Conservation (phyloP, 2,888 invertebrate species). For the Chrysomela aeneicollis region DNA sequence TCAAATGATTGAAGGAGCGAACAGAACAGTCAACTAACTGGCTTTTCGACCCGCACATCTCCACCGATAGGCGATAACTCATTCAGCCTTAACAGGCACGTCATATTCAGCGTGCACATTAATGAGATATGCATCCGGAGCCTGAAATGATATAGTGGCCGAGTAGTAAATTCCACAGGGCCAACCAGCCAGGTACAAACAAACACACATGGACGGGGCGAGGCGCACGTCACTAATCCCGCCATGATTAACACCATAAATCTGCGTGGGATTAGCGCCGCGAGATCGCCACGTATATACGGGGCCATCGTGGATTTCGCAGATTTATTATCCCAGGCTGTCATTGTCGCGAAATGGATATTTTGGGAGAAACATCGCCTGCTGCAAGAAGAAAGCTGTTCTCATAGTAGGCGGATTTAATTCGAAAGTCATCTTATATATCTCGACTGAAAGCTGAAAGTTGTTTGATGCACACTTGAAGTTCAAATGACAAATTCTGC, state of each 20-base stretch:
- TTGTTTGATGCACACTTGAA: no score
- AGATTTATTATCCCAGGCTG: not conserved
- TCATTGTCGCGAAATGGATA: not conserved
- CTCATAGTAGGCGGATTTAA: no score
- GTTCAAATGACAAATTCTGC: no score
- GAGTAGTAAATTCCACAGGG: slow-evolving; percentile 55
- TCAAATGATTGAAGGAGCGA: no score
- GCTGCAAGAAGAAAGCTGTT: no score
- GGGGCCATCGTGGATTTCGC: not conserved
- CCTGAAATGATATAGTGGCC: slow-evolving; percentile 62
- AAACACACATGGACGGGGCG: slow-evolving; percentile 23
- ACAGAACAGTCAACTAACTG: not conserved
- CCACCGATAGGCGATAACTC: slow-evolving; percentile 37
- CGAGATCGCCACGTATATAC: slow-evolving; percentile 42
- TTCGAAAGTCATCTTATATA: no score
- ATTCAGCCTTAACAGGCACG: slow-evolving; percentile 39
- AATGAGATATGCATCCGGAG: slow-evolving; percentile 52
- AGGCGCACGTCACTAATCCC: slow-evolving; percentile 62
- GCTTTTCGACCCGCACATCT: slow-evolving; percentile 9
- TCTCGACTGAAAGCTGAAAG: no score
- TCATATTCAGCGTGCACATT: slow-evolving; percentile 48
- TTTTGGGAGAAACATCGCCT: not conserved
- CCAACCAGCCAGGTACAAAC: slow-evolving; percentile 37
- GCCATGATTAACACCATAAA: slow-evolving; percentile 70
- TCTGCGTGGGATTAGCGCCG: slow-evolving; percentile 63